These are phyloP conservation scores for Tetragnatha montana DNA, from an alignment of 2,888 invertebrate species.

Conservation along the genomic window DNA sequence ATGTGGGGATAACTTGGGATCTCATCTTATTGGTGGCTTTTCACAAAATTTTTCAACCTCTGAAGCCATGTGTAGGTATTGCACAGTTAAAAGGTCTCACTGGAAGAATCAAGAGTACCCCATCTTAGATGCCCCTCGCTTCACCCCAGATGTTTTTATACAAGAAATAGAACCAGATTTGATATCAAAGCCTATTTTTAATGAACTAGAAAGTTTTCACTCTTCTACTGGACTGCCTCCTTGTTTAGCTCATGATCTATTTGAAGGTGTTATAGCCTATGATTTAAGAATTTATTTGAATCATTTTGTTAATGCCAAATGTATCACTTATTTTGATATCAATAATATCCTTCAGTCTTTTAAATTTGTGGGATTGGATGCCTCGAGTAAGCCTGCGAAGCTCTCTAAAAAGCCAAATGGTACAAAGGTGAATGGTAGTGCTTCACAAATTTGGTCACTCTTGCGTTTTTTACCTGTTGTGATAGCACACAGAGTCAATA, in stretches of 20 bases:
- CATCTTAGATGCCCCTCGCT: too few species aligned
- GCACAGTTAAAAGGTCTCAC: neutral
- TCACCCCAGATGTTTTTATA: too few species aligned
- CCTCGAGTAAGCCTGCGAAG: too few species aligned
- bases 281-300: slow-evolving; percentile 18
- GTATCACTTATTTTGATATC: neutral
- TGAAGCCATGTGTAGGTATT: slow-evolving; percentile 7
- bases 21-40: slow-evolving; percentile 35
- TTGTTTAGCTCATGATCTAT: slow-evolving; percentile 16
- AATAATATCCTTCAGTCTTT: neutral
- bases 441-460: too few species aligned
- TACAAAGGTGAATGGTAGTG: too few species aligned
- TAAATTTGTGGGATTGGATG: neutral
- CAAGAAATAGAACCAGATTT: too few species aligned
- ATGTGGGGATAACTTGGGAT: slow-evolving; percentile 30
- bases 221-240: slow-evolving; percentile 27
- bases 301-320: slow-evolving; percentile 16
- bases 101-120: too few species aligned
- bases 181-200: neutral
- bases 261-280: slow-evolving; percentile 27
- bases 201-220: neutral
- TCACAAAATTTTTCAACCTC: neutral
- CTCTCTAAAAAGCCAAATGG: too few species aligned
- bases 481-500: neutral
- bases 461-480: slow-evolving; percentile 14